Base-by-base conservation (phyloP, 2,888 invertebrate genomes). In the Agonopterix alstromeriana region DNA sequence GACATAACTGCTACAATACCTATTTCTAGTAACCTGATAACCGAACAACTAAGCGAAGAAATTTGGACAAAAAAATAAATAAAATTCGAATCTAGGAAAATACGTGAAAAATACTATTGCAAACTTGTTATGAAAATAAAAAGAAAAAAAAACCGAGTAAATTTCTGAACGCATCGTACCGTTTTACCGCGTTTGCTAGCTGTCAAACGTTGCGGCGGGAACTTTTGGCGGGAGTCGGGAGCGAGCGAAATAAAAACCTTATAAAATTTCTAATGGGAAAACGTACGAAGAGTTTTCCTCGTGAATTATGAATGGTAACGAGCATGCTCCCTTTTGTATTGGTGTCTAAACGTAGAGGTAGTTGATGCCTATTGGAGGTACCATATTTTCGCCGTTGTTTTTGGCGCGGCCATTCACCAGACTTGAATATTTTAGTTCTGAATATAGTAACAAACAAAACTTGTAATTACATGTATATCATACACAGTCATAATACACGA, bases 231-330 rank as follows among this genome's bases (percentile, higher is more conserved):
- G 70, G 68, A 65, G 58, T 59, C 62, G 54, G 53, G 53, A 60
- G 56, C 65, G 63, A 58, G 10, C 64, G 76, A 77, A 81, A 83
- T 87, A 87, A 87, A 86, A 87, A 87, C 84, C 80, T 85, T 83
- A 85, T 85, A 86, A 87, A 86, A 87, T 85, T 84, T 78, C 70
- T 84, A 86, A 88, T 87, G 73, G 85, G 84, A 87, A 87, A 87
- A 88, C 86, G 87, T 87, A 85, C 82, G 70, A 69, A 63, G 83
- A 84, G 85, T 84, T 86, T 83, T 79, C 76, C 61, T 61, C 62
- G 70, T 87, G 86, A 87, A 87, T 88, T 86, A 87, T 88, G 87
- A 86, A 88, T 87, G 82, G 84, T 86, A 88, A 88, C 87, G 84
- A 87, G 83, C 72, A 68, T 50, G 52, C 65, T 67, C 75, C 77